phyloP scores from a whole-genome alignment of 2,888 invertebrate genomes.

The Punctoribates punctum region DNA sequence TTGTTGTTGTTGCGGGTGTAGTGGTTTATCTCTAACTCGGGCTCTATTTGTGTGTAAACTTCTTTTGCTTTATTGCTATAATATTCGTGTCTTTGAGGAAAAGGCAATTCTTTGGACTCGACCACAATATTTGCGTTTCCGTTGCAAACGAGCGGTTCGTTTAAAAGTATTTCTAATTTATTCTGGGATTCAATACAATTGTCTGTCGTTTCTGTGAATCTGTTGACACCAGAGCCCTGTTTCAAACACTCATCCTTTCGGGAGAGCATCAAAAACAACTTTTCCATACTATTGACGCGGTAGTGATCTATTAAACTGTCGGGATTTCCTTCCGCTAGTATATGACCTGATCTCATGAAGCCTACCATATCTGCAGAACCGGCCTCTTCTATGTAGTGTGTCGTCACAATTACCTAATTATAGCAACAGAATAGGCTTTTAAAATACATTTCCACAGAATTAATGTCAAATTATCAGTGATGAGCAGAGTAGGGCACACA shows the following conservation, averaged over 20 bases:
- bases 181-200: neutral
- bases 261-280: constrained; percentile 80
- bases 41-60: constrained; percentile 32
- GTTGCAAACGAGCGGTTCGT: constrained; percentile 27
- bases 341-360: constrained; percentile 82
- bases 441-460: neutral
- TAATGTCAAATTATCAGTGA: neutral
- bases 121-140: constrained; percentile 16
- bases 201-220: neutral
- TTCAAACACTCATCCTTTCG: constrained; percentile 49
- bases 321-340: constrained; percentile 86
- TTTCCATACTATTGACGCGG: constrained; percentile 64
- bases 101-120: neutral
- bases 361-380: constrained; percentile 63
- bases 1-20: constrained; percentile 17
- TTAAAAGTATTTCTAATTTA: constrained; percentile 1
- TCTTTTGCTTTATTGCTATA: constrained; percentile 14
- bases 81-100: neutral
- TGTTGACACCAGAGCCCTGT: neutral
- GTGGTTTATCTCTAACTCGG: neutral
- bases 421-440: neutral
- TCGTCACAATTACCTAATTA: constrained; percentile 60
- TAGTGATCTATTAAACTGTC: constrained; percentile 61
- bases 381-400: constrained; percentile 94
- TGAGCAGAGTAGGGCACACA: neutral